Conservation (phyloP, 2,113 vertebrate genomes). For the Elanoides forficatus region DNA sequence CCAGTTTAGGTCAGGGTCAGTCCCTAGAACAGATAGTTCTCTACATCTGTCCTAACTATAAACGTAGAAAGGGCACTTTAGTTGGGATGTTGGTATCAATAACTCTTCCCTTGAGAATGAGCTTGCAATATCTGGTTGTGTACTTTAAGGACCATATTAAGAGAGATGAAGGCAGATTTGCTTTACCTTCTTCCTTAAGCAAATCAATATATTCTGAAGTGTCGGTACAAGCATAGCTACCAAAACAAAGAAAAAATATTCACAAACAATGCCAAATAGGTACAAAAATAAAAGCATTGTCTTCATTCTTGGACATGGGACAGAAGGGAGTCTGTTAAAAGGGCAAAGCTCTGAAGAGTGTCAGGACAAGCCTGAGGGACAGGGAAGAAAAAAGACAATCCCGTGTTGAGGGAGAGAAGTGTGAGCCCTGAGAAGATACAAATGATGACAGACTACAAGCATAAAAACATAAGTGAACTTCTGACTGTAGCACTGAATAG, state of each 20-base stretch:
- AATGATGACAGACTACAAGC: background rate
- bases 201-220: background rate
- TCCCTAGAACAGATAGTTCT: background rate
- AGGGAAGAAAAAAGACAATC: background rate
- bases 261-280: background rate
- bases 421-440: background rate
- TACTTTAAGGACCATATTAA: background rate
- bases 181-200: background rate
- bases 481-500: background rate
- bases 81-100: background rate
- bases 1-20: background rate
- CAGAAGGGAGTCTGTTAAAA: background rate
- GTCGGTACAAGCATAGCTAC: background rate
- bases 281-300: background rate
- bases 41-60: background rate
- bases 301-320: background rate
- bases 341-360: background rate
- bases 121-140: background rate
- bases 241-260: background rate
- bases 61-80: background rate
- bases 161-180: background rate
- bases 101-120: background rate
- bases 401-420: background rate
- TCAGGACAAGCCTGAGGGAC: background rate
- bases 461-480: background rate